These are phyloP conservation scores for Agonum fuliginosum DNA, from an alignment of 2,888 invertebrate genomes.

Conservation along the genomic window DNA sequence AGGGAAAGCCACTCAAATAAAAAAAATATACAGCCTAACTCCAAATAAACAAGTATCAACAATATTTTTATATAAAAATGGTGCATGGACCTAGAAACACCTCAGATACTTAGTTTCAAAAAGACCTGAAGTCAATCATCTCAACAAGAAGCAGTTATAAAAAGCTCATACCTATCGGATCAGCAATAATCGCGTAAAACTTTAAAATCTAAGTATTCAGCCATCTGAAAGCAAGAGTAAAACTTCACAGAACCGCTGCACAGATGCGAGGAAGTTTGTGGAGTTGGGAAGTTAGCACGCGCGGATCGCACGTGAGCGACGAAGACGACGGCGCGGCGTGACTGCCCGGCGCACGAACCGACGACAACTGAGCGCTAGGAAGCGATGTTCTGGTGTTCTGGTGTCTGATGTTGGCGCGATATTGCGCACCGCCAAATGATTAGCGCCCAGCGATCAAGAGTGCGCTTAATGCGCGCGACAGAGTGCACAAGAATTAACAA, in stretches of 20 bases:
- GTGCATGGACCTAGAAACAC: too few species aligned
- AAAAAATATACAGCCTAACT: too few species aligned
- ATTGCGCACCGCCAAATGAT: neutral
- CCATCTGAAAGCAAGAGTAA: neutral
- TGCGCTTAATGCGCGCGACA: neutral
- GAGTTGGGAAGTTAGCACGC: neutral
- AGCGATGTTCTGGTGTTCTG: too few species aligned
- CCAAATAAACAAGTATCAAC: too few species aligned
- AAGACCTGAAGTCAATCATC: neutral
- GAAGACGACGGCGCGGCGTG: neutral
- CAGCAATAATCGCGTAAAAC: neutral
- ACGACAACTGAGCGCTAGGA: slow-evolving; percentile 48
- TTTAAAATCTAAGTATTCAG: neutral
- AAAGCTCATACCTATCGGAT: slow-evolving; percentile 22
- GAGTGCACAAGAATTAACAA: too few species aligned
- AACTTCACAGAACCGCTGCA: neutral
- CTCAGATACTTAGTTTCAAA: neutral
- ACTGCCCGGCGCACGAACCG: slow-evolving; percentile 45
- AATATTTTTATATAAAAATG: too few species aligned
- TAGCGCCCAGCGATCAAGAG: neutral
- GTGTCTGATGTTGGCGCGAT: neutral
- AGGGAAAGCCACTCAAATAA: too few species aligned
- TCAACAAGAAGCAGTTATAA: neutral
- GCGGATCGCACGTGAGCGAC: slow-evolving; percentile 14
- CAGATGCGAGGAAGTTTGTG: neutral